Evolutionary conservation across 2,888 invertebrate genomes (phyloP), one percentile per base, ranked within the genome.

Genomic region (Ophraella communa): DNA sequence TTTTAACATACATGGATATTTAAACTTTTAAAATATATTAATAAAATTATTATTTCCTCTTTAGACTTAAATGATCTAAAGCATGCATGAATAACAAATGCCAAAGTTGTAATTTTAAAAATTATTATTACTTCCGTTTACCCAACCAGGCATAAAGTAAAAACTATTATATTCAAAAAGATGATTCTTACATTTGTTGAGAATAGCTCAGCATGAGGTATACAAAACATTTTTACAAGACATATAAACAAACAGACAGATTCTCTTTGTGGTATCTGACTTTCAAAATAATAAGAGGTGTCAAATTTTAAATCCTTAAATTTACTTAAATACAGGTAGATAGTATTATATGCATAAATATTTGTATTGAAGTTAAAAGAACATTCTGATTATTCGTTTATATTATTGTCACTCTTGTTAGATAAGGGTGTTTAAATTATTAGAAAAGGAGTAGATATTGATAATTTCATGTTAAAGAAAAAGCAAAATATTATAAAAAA

Each of bases 221-320:
- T 20, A 60, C 60, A 44, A 60, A 60, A 60, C 60, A 53, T 60
- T 60, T 52, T 52, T 52, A 60, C 60, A 60, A 52, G 62, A 66
- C 63, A 63, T 53, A 63, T 68, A 68, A 68, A 68, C 67, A 68
- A 68, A 65, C 57, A 58, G 65, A 58, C 27, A 55, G 49, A 65
- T 53, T 60, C 61, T 65, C 57, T 68, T 68, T 68, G 63, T 65
- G 65, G 66, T 57, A 66, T 70, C 71, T 72, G 66, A 56, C 60
- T 69, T 67, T 66, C 67, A 71, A 71, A 70, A 74, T 66, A 67
- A 66, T 64, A 62, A 71, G 54, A 68, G 71, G 72, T 75, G 75
- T 75, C 75, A 73, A 61, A 63, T 69, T 55, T 65, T 58, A 69
- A 73, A 70, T 65, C 17, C 39, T 39, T 39, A 39, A 39, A 39